These are phyloP conservation scores for Manacus vitellinus DNA, from an alignment of 2,113 vertebrate species.

Conservation along the genomic window DNA sequence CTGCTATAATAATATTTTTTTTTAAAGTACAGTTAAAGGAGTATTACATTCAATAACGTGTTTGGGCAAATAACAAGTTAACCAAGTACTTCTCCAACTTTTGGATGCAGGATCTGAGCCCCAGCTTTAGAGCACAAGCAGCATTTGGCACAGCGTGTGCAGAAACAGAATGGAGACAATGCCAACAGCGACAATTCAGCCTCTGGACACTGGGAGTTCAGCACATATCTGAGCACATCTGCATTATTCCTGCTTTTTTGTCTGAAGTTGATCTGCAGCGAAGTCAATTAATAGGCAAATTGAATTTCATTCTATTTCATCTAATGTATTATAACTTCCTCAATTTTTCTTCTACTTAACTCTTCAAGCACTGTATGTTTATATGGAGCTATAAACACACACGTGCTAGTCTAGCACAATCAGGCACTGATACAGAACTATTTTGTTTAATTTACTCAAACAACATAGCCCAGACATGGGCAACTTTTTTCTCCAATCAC, in stretches of 20 bases:
- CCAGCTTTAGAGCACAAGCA: not conserved
- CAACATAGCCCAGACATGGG: accelerated
- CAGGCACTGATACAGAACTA: not conserved
- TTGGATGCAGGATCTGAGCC: not conserved
- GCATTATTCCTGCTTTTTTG: not conserved
- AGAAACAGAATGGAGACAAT: not conserved
- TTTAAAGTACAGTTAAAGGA: not conserved
- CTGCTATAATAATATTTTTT: not conserved
- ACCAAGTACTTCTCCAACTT: not conserved
- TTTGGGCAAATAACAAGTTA: not conserved
- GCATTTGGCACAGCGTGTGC: not conserved
- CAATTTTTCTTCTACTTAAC: not conserved
- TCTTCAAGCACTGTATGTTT: not conserved
- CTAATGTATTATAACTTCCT: not conserved
- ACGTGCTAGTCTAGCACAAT: not conserved
- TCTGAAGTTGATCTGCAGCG: not conserved
- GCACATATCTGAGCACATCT: not conserved
- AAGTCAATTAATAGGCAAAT: not conserved
- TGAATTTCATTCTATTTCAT: not conserved
- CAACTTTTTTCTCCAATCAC: not conserved
- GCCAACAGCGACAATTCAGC: not conserved
- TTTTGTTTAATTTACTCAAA: not conserved
- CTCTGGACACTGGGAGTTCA: not conserved
- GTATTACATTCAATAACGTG: not conserved
- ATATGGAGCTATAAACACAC: not conserved